Evolutionary conservation across 2,888 invertebrate genomes (phyloP).

Genomic region (Drosophila ochracea): DNA sequence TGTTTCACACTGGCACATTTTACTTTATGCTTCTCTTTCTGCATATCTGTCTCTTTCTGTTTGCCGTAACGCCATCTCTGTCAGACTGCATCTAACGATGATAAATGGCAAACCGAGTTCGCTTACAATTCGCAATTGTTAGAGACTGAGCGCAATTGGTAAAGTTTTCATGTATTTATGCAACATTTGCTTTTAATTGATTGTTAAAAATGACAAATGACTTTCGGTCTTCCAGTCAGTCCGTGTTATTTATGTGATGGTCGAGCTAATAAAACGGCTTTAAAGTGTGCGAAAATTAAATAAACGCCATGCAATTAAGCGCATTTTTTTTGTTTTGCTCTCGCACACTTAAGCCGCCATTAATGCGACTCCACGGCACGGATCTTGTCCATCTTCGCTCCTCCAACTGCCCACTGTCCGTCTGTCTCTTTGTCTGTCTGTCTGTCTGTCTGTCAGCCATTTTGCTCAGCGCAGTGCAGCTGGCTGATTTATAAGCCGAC

Average conservation of each 20-base stretch:
- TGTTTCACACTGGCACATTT: slow-evolving; percentile 27
- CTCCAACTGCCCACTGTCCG: slow-evolving; percentile 1
- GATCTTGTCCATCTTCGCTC: slow-evolving; percentile 9
- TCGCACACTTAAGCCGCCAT: slow-evolving; percentile 69
- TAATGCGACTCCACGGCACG: slow-evolving; percentile 55
- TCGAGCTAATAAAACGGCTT: slow-evolving; percentile 71
- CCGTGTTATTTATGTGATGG: slow-evolving; percentile 62
- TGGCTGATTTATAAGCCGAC: slow-evolving; percentile 78
- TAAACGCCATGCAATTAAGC: slow-evolving; percentile 70
- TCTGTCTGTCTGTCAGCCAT: slow-evolving; percentile 56
- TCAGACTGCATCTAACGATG: slow-evolving; percentile 53
- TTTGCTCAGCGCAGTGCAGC: slow-evolving; percentile 61
- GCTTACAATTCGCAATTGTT: slow-evolving; percentile 56
- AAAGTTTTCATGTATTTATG: slow-evolving; percentile 75
- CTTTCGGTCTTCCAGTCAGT: slow-evolving; percentile 29
- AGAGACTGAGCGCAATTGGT: slow-evolving; percentile 27
- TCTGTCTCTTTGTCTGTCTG: slow-evolving; percentile 28
- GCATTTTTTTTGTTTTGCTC: slow-evolving; percentile 23
- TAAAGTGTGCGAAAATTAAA: slow-evolving; percentile 52
- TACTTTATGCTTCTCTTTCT: slow-evolving; percentile 5
- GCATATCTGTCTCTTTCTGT: not conserved
- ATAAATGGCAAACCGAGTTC: slow-evolving; percentile 55
- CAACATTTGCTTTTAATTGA: slow-evolving; percentile 81
- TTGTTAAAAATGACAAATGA: slow-evolving; percentile 78
- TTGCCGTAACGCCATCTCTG: not conserved